Evolutionary conservation across 1,140 invertebrate species (phyloP).

Genomic region (Leptinotarsa lineolata): DNA sequence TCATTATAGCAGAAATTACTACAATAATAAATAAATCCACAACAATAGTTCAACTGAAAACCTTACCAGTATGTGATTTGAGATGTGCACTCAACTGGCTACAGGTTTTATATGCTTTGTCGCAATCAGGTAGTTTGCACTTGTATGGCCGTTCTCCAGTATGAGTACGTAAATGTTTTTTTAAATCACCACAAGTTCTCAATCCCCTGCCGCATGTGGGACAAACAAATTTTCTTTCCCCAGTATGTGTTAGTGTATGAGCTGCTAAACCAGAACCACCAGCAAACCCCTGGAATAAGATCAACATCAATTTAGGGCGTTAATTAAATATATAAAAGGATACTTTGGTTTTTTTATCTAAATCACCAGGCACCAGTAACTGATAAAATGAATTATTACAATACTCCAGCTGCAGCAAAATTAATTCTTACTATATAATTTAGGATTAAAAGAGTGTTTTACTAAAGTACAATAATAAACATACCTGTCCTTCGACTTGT

Average conservation of each 20-base stretch:
- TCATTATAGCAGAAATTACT: no score
- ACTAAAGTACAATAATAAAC: no score
- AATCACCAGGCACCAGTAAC: background rate
- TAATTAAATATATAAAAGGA: no score
- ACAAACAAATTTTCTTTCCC: constrained; percentile 19
- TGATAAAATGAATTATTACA: background rate
- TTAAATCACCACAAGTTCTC: constrained; percentile 7
- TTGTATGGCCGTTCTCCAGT: constrained; percentile 14
- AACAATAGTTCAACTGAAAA: no score
- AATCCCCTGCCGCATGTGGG: constrained; percentile 9
- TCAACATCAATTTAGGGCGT: background rate
- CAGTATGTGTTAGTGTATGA: constrained; percentile 13
- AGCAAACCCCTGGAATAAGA: constrained; percentile 4
- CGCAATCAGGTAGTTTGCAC: constrained; percentile 19
- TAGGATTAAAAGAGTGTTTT: no score
- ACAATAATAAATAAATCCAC: no score
- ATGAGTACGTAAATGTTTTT: constrained; percentile 16
- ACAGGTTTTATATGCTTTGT: constrained; percentile 21
- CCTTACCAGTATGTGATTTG: constrained; percentile 22
- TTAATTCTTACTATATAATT: no score
- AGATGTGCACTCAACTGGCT: constrained; percentile 15
- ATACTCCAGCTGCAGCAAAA: no score
- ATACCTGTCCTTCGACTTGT: no score
- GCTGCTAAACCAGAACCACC: constrained; percentile 7
- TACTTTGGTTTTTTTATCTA: background rate